Percentiles rank a stretch among this genome's conserved stretches.
Conservation (phyloP, 2,113 vertebrate genomes). For the Mystacornis crossleyi region DNA sequence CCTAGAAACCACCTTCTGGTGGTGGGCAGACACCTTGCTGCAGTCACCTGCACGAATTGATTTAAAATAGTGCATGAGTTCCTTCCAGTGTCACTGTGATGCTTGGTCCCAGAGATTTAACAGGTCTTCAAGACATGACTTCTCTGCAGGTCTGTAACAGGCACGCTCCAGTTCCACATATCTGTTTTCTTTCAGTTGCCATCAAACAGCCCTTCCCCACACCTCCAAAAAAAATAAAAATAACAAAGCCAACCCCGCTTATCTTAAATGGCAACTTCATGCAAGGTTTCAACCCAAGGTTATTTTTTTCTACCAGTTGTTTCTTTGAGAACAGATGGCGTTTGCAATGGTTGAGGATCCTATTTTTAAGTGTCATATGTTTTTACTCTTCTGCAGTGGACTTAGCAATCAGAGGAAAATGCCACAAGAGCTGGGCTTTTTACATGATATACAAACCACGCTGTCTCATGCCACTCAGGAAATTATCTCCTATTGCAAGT, state of each 20-base stretch:
- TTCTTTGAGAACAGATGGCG: slow-evolving; percentile 59
- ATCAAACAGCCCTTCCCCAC: not conserved
- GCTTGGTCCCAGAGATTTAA: not conserved
- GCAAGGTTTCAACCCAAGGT: slow-evolving; percentile 52
- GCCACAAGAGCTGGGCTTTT: not conserved
- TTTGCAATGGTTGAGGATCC: slow-evolving; percentile 35
- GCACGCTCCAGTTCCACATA: not conserved
- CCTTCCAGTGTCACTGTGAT: not conserved
- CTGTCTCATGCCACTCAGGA: not conserved
- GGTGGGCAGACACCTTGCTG: not conserved
- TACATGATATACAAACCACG: not conserved
- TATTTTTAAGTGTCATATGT: slow-evolving; percentile 64
- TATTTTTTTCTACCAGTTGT: slow-evolving; percentile 60
- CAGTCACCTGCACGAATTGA: not conserved
- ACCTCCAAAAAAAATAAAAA: slow-evolving; percentile 41
- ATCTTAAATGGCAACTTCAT: slow-evolving; percentile 52
- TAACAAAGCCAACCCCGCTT: slow-evolving; percentile 6
- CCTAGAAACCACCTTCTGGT: not conserved
- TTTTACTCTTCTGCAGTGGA: slow-evolving; percentile 49
- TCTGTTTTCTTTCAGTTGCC: not conserved
- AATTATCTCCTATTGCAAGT: slow-evolving; percentile 28
- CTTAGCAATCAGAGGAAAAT: slow-evolving; percentile 28
- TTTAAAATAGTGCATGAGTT: not conserved
- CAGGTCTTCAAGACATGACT: not conserved
- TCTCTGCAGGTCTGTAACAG: not conserved